Conservation (phyloP, 1,140 invertebrate species). For the Hypothenemus hampei region DNA sequence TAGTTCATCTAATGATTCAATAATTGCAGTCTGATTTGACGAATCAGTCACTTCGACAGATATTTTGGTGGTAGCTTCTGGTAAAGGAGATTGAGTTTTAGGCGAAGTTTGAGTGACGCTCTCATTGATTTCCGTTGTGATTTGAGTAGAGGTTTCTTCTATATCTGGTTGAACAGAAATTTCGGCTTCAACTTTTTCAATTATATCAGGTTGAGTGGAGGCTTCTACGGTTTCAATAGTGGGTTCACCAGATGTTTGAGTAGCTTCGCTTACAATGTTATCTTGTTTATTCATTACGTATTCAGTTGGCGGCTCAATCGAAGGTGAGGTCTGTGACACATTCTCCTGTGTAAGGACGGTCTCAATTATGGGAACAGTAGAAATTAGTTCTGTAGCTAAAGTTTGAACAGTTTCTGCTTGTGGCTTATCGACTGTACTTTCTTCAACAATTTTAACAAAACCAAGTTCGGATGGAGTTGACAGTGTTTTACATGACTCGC, state of each 20-base stretch:
- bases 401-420: conserved; percentile 47
- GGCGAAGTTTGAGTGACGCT: conserved; percentile 36
- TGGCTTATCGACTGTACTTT: conserved; percentile 47
- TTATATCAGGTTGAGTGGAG: conserved; percentile 40
- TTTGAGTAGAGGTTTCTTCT: conserved; percentile 40
- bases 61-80: conserved; percentile 32
- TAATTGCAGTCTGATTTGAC: conserved; percentile 52
- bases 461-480: conserved; percentile 53
- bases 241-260: conserved; percentile 57
- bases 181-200: conserved; percentile 22
- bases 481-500: conserved; percentile 53
- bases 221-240: conserved; percentile 44
- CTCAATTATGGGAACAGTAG: conserved; percentile 56
- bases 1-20: conserved; percentile 41
- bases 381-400: conserved; percentile 50
- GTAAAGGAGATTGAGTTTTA: conserved; percentile 34
- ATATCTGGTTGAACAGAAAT: conserved; percentile 34
- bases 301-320: conserved; percentile 21
- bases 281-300: too few species aligned
- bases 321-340: conserved; percentile 48
- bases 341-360: conserved; percentile 49
- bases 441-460: conserved; percentile 61
- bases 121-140: conserved; percentile 33
- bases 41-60: conserved; percentile 46
- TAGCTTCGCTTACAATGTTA: conserved; percentile 36